Evolutionary conservation across 2,113 vertebrate species (phyloP).

Genomic region (Nibea albiflora): DNA sequence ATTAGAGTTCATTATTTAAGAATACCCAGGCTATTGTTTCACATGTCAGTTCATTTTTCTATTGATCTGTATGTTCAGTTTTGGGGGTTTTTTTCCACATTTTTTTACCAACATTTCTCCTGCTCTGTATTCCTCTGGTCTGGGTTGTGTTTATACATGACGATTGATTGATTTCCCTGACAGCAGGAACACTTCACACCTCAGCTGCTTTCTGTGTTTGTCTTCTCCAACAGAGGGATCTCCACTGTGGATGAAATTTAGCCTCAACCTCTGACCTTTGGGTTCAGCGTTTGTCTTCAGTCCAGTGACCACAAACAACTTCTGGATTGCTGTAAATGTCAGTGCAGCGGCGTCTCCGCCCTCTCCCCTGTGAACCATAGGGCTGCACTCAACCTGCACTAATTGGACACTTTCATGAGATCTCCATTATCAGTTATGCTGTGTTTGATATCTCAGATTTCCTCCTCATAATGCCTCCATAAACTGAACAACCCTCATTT

Average conservation of each 20-base stretch:
- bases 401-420: conserved; percentile 77
- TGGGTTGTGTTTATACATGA: conserved; percentile 69
- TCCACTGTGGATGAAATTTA: conserved; percentile 79
- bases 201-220: conserved; percentile 76
- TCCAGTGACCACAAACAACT: conserved; percentile 83
- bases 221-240: conserved; percentile 83
- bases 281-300: conserved; percentile 81
- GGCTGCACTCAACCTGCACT: conserved; percentile 76
- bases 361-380: conserved; percentile 74
- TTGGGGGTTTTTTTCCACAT: too few species aligned
- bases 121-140: conserved; percentile 45
- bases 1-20: conserved; percentile 77
- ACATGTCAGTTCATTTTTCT: conserved; percentile 29
- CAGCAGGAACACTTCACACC: conserved; percentile 72
- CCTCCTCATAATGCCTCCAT: conserved; percentile 29
- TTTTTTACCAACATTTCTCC: conserved; percentile 38
- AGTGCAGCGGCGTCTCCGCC: conserved; percentile 68
- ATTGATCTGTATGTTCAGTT: conserved; percentile 42
- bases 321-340: conserved; percentile 84
- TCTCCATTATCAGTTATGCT: conserved; percentile 64
- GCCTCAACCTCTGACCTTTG: conserved; percentile 73
- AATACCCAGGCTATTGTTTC: conserved; percentile 57
- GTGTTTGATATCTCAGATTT: conserved; percentile 62
- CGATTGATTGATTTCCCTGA: conserved; percentile 70
- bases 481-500: conserved; percentile 23